Conservation (phyloP, 2,888 invertebrate species). For the Drosophila koepferae region DNA sequence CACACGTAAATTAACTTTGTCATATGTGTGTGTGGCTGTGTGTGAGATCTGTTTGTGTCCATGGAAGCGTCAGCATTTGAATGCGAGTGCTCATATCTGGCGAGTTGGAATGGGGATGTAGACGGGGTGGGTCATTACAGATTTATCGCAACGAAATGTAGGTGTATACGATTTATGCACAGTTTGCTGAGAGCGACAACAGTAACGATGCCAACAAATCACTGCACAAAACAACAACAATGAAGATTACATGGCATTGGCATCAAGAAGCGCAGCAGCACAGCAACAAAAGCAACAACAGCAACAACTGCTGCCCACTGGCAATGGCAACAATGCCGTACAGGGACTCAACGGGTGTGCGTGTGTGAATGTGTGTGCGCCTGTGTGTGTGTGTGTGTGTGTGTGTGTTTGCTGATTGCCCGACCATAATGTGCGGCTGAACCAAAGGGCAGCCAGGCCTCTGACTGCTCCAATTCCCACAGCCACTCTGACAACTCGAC, state of each 20-base stretch:
- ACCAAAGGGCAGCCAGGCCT: conserved; percentile 26
- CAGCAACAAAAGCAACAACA: conserved; percentile 32
- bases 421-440: conserved; percentile 48
- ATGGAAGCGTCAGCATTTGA: conserved; percentile 25
- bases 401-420: conserved; percentile 59
- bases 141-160: conserved; percentile 77
- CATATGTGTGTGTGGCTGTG: conserved; percentile 1
- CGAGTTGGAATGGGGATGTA: conserved; percentile 1
- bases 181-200: conserved; percentile 81
- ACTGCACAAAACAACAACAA: conserved; percentile 51
- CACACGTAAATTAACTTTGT: conserved; percentile 71
- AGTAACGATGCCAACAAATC: conserved; percentile 80
- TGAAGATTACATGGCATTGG: conserved; percentile 56
- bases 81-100: conserved; percentile 26
- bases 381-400: conserved; percentile 22
- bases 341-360: conserved; percentile 28
- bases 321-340: conserved; percentile 49
- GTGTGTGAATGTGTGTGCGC: conserved; percentile 12
- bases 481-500: not conserved
- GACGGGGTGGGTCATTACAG: conserved; percentile 65
- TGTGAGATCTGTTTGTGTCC: conserved; percentile 30
- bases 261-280: conserved; percentile 54
- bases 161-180: conserved; percentile 77
- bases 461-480: conserved; percentile 9
- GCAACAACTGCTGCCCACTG: conserved; percentile 33